Percentiles rank a stretch among this genome's conserved stretches.
These are phyloP conservation scores for Euborellia annulipes DNA, from an alignment of 1,140 invertebrate species.

Conservation along the genomic window DNA sequence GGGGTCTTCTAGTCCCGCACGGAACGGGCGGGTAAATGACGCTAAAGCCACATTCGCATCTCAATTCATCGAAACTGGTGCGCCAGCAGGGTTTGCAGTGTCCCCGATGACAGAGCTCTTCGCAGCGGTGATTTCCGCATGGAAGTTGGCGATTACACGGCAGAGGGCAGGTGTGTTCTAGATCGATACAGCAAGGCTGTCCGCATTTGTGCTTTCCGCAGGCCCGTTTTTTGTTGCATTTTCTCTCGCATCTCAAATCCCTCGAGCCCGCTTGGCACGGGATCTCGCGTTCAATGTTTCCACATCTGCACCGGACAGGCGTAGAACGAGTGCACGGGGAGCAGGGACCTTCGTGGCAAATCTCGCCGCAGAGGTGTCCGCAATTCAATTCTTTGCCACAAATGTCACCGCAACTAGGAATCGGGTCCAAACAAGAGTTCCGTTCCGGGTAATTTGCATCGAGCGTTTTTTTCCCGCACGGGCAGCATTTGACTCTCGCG, in stretches of 20 bases:
- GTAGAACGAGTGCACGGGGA: conserved; percentile 65
- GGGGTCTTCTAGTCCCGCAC: conserved; percentile 72
- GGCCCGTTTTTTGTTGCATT: conserved; percentile 72
- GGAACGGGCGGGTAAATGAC: conserved; percentile 78
- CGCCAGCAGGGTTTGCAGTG: conserved; percentile 70
- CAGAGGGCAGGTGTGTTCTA: conserved; percentile 70
- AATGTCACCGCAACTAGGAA: conserved; percentile 65
- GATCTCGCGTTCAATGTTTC: conserved; percentile 67
- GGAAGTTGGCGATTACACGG: conserved; percentile 63
- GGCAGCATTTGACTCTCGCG: conserved; percentile 54
- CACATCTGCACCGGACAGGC: conserved; percentile 74
- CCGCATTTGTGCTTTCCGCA: conserved; percentile 86
- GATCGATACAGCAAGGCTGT: conserved; percentile 67
- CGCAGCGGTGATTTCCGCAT: conserved; percentile 79
- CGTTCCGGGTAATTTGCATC: conserved; percentile 29
- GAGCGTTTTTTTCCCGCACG: conserved; percentile 58
- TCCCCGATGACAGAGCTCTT: conserved; percentile 73
- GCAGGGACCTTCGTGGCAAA: conserved; percentile 72
- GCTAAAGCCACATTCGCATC: conserved; percentile 76
- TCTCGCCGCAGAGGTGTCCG: conserved; percentile 55
- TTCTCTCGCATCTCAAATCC: conserved; percentile 66
- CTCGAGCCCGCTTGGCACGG: conserved; percentile 54
- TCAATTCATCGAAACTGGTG: conserved; percentile 81
- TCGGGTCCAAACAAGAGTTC: conserved; percentile 61
- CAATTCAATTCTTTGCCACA: conserved; percentile 69